Evolutionary conservation across 2,113 vertebrate genomes (phyloP).

Genomic region (Sceloporus undulatus): DNA sequence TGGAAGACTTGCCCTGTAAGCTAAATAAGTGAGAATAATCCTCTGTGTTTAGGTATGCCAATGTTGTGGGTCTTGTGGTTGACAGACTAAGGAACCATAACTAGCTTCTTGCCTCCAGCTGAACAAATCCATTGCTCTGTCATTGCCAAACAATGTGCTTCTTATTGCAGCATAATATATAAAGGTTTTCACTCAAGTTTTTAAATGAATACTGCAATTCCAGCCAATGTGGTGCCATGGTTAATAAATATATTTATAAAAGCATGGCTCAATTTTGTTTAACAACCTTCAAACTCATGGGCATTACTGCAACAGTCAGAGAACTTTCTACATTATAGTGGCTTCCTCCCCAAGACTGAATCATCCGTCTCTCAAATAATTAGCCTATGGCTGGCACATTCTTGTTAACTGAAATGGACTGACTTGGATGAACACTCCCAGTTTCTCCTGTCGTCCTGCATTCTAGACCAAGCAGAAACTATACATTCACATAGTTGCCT

Average conservation of each 20-base stretch:
- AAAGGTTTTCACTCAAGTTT: not conserved
- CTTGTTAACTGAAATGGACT: not conserved
- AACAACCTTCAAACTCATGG: not conserved
- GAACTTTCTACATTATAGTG: not conserved
- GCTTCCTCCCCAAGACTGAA: not conserved
- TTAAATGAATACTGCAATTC: not conserved
- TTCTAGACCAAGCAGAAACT: not conserved
- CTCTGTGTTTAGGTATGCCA: not conserved
- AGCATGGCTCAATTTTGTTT: conserved; percentile 7
- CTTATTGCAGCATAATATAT: conserved; percentile 14
- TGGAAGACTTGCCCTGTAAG: not conserved
- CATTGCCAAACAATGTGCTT: not conserved
- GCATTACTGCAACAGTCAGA: not conserved
- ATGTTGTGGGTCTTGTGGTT: not conserved
- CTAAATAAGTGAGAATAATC: not conserved
- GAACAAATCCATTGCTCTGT: not conserved
- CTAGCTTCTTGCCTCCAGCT: not conserved
- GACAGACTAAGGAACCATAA: not conserved
- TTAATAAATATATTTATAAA: not conserved
- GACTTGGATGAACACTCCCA: not conserved
- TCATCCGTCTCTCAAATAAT: not conserved
- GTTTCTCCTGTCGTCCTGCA: not conserved
- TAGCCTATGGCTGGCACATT: not conserved
- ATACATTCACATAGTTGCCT: not conserved
- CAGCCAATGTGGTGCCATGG: not conserved